Base-by-base conservation (phyloP, 2,113 vertebrate genomes). In the Clarias gariepinus region DNA sequence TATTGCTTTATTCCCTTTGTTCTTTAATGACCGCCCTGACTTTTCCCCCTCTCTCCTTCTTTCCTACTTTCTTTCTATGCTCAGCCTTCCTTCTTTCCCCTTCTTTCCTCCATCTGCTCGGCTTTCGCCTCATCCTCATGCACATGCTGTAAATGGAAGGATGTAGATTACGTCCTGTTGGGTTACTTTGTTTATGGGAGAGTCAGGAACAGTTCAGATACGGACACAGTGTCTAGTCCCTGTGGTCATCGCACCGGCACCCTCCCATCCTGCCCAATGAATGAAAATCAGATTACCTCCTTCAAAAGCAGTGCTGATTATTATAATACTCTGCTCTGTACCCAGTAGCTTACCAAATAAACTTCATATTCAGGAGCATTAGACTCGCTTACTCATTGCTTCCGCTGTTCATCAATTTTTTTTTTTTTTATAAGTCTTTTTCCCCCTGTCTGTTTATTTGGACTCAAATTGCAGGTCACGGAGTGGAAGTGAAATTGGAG, bases 221-320 rank as follows among this genome's bases (percentile, higher is more conserved):
- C 79, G 90, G 86, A 86, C 77, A 90, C 88, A 90, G 91, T 88
- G 90, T 90, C 79, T 87, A 58, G 81, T 88, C 92, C 92, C 90
- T 60, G 86, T 88, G 94, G 93, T 91, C 82, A 80, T 86, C 15
- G 68, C 81, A 88, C 90, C 86, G 55, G 91, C 92, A 92, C 91
- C 92, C 95, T 94, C 94, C 94, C 94, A 94, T 94, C 94, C 94
- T 95, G 94, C 91, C 88, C 3, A 25, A 89, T 94, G 84, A 93
- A 94, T 93, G 92, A 89, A 91, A 92, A 92, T 92, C 91, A 94
- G 94, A 94, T 95, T 91, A 55, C 85, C 93, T 30, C 92, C 92
- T 92, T 91, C 89, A 92, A 93, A 92, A 87, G 33, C 30, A 86
- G 77, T 88, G 88, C 81, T 82, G 71, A 82, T 78, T 86, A 91